Conservation (phyloP, 2,888 invertebrate genomes). For the Branchellion lobata region DNA sequence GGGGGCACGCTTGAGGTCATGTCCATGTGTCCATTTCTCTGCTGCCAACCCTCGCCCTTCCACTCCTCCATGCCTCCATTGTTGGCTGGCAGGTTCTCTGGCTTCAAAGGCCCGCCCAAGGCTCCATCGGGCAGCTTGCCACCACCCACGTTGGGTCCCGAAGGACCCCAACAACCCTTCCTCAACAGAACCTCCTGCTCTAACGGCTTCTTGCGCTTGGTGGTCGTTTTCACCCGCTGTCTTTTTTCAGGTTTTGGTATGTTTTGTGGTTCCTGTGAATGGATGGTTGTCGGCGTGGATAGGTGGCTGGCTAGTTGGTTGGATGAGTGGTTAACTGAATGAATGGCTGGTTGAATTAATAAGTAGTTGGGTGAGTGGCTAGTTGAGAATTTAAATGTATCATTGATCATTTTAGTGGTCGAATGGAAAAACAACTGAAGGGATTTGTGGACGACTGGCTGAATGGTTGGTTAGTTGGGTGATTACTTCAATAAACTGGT, state of each 20-base stretch:
- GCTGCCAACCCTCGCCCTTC: constrained; percentile 37
- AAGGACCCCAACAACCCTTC: not conserved
- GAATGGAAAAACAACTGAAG: no score
- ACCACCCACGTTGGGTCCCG: not conserved
- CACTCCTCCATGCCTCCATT: constrained; percentile 16
- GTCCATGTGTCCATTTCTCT: constrained; percentile 37
- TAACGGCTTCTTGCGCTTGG: constrained; percentile 28
- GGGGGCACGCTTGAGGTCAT: not conserved
- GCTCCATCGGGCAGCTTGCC: not conserved
- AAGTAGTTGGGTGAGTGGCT: no score
- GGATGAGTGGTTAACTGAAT: no score
- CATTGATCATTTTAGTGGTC: no score
- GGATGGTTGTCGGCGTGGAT: not conserved
- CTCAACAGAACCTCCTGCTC: constrained; percentile 6
- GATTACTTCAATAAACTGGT: no score
- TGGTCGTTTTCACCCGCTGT: constrained; percentile 26
- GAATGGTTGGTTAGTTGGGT: no score
- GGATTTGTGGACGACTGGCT: no score
- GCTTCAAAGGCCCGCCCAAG: not conserved
- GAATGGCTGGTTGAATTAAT: no score
- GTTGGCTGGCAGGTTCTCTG: not conserved
- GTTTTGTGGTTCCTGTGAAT: constrained; percentile 35
- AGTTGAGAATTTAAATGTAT: no score
- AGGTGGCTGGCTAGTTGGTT: no score
- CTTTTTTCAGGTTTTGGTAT: constrained; percentile 31